These are phyloP conservation scores for Erynnis tages DNA, from an alignment of 2,888 invertebrate species.

Conservation along the genomic window DNA sequence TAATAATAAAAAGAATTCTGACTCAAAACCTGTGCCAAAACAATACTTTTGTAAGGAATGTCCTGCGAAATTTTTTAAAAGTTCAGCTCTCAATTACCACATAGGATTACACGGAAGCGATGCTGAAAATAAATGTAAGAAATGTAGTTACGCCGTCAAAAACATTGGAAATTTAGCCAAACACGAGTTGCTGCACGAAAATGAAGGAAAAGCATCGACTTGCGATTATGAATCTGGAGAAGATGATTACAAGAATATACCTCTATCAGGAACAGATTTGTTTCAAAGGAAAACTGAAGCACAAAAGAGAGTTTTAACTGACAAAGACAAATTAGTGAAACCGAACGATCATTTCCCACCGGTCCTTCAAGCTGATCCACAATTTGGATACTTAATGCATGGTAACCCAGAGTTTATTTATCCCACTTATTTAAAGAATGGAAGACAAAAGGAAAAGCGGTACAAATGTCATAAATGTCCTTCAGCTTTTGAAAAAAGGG, in stretches of 20 bases:
- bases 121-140: conserved; percentile 84
- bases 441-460: conserved; percentile 87
- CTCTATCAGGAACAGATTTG: conserved; percentile 84
- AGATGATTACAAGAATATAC: conserved; percentile 78
- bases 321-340: conserved; percentile 75
- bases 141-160: conserved; percentile 86
- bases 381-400: conserved; percentile 85
- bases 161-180: conserved; percentile 85
- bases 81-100: conserved; percentile 86
- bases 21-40: conserved; percentile 58
- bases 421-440: conserved; percentile 88
- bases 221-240: conserved; percentile 77
- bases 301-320: conserved; percentile 71
- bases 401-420: conserved; percentile 90
- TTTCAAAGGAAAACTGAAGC: conserved; percentile 84
- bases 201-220: conserved; percentile 50
- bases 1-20: conserved; percentile 47
- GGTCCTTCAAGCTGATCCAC: conserved; percentile 82
- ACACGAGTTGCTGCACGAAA: conserved; percentile 82
- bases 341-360: conserved; percentile 79
- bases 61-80: conserved; percentile 88
- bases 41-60: conserved; percentile 83
- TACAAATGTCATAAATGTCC: conserved; percentile 94
- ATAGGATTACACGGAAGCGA: conserved; percentile 84
- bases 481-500: conserved; percentile 92